These are phyloP conservation scores for Thaumatotibia leucotreta DNA, from an alignment of 1,140 invertebrate genomes.

Conservation along the genomic window DNA sequence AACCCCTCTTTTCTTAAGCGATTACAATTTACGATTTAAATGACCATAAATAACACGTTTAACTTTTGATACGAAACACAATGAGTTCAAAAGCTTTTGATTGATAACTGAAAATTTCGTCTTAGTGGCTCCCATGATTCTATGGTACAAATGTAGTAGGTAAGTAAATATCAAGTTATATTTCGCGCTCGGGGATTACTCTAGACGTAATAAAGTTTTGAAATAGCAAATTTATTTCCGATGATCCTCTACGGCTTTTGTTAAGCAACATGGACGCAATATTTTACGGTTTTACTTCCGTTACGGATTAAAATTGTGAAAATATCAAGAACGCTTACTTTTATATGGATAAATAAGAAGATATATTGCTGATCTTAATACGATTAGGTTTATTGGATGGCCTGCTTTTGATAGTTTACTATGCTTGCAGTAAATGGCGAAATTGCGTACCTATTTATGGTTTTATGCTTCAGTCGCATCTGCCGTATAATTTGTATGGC, in stretches of 20 bases:
- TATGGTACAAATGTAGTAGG: not conserved
- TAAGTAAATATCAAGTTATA: not conserved
- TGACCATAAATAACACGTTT: slow-evolving; percentile 3
- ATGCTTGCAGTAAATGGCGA: not conserved
- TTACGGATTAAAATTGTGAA: not conserved
- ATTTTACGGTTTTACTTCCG: not conserved
- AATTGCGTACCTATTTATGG: not conserved
- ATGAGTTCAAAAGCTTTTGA: not conserved
- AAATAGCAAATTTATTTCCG: not conserved
- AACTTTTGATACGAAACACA: not conserved
- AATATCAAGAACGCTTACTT: not conserved
- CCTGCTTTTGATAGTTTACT: not conserved
- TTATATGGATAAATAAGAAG: not conserved
- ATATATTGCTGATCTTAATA: not conserved
- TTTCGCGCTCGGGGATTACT: not conserved
- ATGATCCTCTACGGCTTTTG: too few relatives aligned
- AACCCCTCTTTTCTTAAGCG: not conserved
- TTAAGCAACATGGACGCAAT: too few relatives aligned
- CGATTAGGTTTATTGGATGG: not conserved
- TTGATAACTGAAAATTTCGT: not conserved
- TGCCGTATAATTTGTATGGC: not conserved
- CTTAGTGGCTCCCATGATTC: not conserved
- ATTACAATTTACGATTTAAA: not conserved
- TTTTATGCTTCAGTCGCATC: not conserved
- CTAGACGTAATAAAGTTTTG: not conserved